A percentile compares a stretch with the other conserved stretches of the same genome.
Evolutionary conservation across 1,140 invertebrate genomes (phyloP).

Genomic region (Magallana gigas): DNA sequence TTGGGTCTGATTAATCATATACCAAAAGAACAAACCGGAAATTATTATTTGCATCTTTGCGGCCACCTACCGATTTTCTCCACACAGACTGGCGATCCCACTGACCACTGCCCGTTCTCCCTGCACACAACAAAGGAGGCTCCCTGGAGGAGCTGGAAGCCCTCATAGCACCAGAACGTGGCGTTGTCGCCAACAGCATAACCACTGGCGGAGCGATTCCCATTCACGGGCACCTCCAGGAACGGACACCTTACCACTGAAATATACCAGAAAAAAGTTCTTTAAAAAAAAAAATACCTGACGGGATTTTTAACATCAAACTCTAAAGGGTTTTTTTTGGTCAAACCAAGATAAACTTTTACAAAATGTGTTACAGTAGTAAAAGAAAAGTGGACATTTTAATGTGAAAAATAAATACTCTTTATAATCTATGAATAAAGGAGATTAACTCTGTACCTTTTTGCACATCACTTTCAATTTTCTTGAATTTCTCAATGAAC

Average conservation of each 20-base stretch:
- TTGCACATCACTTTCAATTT: slow-evolving; percentile 64
- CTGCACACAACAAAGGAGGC: slow-evolving; percentile 48
- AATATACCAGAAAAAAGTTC: not conserved
- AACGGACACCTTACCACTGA: slow-evolving; percentile 68
- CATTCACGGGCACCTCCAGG: slow-evolving; percentile 60
- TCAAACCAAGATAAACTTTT: too few species aligned
- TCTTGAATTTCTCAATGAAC: slow-evolving; percentile 69
- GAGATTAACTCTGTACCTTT: slow-evolving; percentile 58
- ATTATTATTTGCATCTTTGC: too few species aligned
- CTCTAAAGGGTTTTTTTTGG: too few species aligned
- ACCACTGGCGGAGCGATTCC: slow-evolving; percentile 61
- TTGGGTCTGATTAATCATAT: too few species aligned
- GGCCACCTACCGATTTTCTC: slow-evolving; percentile 47
- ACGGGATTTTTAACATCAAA: too few species aligned
- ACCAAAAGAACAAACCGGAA: too few species aligned
- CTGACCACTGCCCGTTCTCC: slow-evolving; percentile 62
- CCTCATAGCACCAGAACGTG: slow-evolving; percentile 58
- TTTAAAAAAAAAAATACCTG: too few species aligned
- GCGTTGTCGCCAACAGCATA: slow-evolving; percentile 54
- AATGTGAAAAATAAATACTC: too few species aligned
- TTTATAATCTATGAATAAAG: too few species aligned
- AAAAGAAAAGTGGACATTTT: too few species aligned
- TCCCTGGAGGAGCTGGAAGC: slow-evolving; percentile 43
- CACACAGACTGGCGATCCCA: slow-evolving; percentile 54
- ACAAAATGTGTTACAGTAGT: too few species aligned